Conservation (phyloP, 2,888 invertebrate species). For the Phragmatobia fuliginosa region DNA sequence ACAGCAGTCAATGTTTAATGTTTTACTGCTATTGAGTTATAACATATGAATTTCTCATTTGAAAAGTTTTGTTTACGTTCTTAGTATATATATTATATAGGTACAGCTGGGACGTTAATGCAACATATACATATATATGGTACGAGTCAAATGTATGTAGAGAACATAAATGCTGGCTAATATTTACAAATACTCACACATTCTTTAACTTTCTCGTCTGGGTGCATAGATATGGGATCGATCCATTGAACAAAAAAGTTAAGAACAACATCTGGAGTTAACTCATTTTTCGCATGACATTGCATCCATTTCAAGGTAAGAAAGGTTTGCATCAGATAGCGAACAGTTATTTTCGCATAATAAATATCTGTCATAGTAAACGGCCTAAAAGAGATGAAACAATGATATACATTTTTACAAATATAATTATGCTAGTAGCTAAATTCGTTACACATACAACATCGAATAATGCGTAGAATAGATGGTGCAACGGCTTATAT, state of each 20-base stretch:
- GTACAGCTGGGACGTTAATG: neutral
- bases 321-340: conserved; percentile 65
- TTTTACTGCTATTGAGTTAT: no score
- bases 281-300: conserved; percentile 43
- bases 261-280: conserved; percentile 63
- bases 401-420: neutral
- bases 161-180: neutral
- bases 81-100: neutral
- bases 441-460: neutral
- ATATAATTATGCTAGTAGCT: neutral
- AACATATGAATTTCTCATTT: no score
- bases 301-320: conserved; percentile 69
- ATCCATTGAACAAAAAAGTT: conserved; percentile 75
- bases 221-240: conserved; percentile 61
- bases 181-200: conserved; percentile 54
- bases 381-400: conserved; percentile 51
- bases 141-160: neutral
- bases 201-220: conserved; percentile 56
- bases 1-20: no score
- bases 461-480: neutral
- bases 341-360: conserved; percentile 66
- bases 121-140: no score
- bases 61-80: neutral
- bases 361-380: conserved; percentile 69
- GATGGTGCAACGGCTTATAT: neutral